A percentile compares a stretch with the other conserved stretches of the same genome.
phyloP scores from a whole-genome alignment of 2,113 vertebrate genomes.

The Herpailurus yagouaroundi region DNA sequence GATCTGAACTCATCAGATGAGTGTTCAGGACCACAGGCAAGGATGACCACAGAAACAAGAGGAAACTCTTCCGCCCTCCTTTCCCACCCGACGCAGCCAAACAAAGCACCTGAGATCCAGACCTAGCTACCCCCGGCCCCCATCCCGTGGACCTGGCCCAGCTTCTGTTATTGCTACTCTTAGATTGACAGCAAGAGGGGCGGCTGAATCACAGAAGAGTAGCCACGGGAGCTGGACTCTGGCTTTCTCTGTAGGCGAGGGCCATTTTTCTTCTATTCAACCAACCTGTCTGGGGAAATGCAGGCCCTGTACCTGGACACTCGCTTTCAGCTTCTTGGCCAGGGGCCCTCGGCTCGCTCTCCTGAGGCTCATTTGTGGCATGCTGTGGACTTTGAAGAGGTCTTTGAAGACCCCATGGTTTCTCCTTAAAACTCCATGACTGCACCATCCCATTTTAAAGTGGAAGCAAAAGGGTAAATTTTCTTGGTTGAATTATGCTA shows the following conservation, averaged over 20 bases:
- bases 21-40: conserved; percentile 59
- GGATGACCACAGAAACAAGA: conserved; percentile 46
- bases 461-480: background rate
- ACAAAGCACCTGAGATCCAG: background rate
- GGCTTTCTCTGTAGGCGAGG: background rate
- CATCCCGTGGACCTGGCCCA: background rate
- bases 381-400: conserved; percentile 22
- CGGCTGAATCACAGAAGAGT: conserved; percentile 37
- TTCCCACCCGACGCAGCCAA: background rate
- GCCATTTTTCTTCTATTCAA: background rate
- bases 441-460: background rate
- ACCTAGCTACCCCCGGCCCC: background rate
- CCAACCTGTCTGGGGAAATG: background rate
- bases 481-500: background rate
- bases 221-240: background rate
- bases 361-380: background rate
- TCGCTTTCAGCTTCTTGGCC: background rate
- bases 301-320: background rate
- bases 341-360: background rate
- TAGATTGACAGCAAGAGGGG: conserved; percentile 32
- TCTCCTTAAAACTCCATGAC: conserved; percentile 29
- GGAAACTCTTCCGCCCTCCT: background rate
- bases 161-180: conserved; percentile 26
- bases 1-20: conserved; percentile 79
- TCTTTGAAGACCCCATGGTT: conserved; percentile 14